Base-by-base conservation (phyloP, 2,797 vertebrate genomes). In the Pantherophis vulpinus region DNA sequence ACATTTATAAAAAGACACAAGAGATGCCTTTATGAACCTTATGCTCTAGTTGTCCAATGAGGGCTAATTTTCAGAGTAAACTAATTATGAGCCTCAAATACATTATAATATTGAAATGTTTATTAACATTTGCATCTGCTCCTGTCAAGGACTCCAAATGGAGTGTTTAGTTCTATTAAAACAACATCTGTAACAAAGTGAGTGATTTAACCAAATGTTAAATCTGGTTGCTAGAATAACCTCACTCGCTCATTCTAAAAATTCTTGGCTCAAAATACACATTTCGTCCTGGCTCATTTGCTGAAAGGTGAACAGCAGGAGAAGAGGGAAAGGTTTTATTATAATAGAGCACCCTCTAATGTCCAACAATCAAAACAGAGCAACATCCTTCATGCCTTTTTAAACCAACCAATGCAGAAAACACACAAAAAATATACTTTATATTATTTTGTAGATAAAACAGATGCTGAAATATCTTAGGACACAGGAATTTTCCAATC, bases 301-400 rank as follows among this genome's bases (percentile, higher is more conserved):
- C 61, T 94, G 90, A 94, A 95, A 94, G 74, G 88, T 93, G 63
- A 88, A 63, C 9, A 83, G 29, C 5, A 70, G 32, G 18, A 55
- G 74, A 61, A 94, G 59, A 90, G 5, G 91, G 3, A 59, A 32
- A 56, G 70, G 0, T 93, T 96, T 47, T 0, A 23, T 96, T 96
- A 94, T 92, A 47, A 59, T 2, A 86, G 32, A 96, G 94, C 95
- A 96, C 96, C 97, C 96, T 96, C 97, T 94, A 92, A 95, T 94
- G 96, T 94, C 37, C 94, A 96, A 94, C 66, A 0, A 0, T 6
- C 27, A 32, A 95, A 90, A 94, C 0, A 74, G 10, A 87, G 59
- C 51, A 90, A 58, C 47, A 91, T n/a, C 25, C 18, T 9, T 6
- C 13, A 9, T 23, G 56, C 9, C 74, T 70, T 27, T 90, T 63